Evolutionary conservation across 1,140 invertebrate genomes (phyloP).

Genomic region (Andrena cerasifolii): DNA sequence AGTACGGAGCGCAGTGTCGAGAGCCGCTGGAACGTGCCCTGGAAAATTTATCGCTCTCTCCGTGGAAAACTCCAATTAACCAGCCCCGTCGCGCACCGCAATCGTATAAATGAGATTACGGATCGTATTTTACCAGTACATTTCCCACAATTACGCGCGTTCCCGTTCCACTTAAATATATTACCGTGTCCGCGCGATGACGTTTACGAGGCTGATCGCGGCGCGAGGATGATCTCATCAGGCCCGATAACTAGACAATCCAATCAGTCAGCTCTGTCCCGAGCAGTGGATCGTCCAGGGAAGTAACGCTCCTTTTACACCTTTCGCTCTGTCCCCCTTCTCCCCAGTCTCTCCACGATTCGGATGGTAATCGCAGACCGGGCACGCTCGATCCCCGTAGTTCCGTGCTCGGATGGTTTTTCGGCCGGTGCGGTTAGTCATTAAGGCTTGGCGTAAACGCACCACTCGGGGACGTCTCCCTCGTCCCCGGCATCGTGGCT

Average conservation of each 20-base stretch:
- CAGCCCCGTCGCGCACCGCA: background rate
- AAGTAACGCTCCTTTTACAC: background rate
- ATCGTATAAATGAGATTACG: constrained; percentile 15
- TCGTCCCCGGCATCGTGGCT: constrained; percentile 2
- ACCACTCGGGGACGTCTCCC: constrained; percentile 31
- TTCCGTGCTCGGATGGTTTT: constrained; percentile 57
- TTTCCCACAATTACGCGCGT: constrained; percentile 8
- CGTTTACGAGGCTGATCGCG: constrained; percentile 23
- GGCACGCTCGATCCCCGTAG: constrained; percentile 54
- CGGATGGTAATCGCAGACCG: constrained; percentile 43
- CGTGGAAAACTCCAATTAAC: background rate
- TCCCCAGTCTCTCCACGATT: background rate
- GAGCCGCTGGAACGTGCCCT: background rate
- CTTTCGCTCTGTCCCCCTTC: background rate
- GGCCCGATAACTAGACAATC: constrained; percentile 22
- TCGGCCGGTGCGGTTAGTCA: constrained; percentile 64
- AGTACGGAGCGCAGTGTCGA: background rate
- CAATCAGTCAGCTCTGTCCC: constrained; percentile 8
- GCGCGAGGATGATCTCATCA: constrained; percentile 26
- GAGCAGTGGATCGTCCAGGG: background rate
- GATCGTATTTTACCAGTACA: constrained; percentile 11
- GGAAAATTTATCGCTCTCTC: background rate
- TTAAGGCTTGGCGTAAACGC: constrained; percentile 69
- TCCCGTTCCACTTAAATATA: constrained; percentile 1
- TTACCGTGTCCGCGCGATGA: constrained; percentile 1